Base-by-base conservation (phyloP, 2,888 invertebrate species). In the Drosophila hamatofila region DNA sequence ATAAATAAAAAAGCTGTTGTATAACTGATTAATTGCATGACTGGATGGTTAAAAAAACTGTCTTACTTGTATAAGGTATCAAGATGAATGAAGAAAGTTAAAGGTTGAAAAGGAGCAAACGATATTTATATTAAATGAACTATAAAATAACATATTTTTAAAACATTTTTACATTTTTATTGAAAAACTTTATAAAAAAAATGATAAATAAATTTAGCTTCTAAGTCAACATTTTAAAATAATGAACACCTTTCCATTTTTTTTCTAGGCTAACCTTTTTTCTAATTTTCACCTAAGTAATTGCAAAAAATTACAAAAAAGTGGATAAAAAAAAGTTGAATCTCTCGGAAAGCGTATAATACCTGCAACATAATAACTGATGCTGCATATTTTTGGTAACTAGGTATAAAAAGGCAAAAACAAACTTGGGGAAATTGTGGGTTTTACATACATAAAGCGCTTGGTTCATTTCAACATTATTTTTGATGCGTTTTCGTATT, bases 401-500 rank as follows among this genome's bases (percentile, higher is more conserved):
- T 30, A 46, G 37, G 11, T 46, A 58, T 25, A 48, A 30, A 39
- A 39, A 48, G 18, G 27, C 25, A 7, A 30, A 39, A 25, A 9
- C 23, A 46, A 14, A 23, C 18, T 12, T 27, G 35, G n/a, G 9
- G 30, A 75, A 63, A 67, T 60, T 49, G 35, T 42, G 60, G 61
- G 44, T 55, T 59, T 59, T 33, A 57, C 30, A 57, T 63, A 48
- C 37, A 63, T 48, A 63, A 63, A 57, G 56, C 39, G 21, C 46
- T 57, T 65, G 33, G 48, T 62, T 63, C 61, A 73, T 73, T 69
- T 77, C 62, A 33, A 42, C 21, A 18, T 27, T 73, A 52, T 42
- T 66, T 51, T 56, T 41, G 16, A 30, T 46, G 18, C 42, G 27
- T 27, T 23, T 41, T 18, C n/a, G 37, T 52, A 46, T n/a, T 25